These are phyloP conservation scores for Halisarca cf. caerulea DNA, from an alignment of 37 sponge, comb jelly and placozoan genomes.

Conservation along the genomic window DNA sequence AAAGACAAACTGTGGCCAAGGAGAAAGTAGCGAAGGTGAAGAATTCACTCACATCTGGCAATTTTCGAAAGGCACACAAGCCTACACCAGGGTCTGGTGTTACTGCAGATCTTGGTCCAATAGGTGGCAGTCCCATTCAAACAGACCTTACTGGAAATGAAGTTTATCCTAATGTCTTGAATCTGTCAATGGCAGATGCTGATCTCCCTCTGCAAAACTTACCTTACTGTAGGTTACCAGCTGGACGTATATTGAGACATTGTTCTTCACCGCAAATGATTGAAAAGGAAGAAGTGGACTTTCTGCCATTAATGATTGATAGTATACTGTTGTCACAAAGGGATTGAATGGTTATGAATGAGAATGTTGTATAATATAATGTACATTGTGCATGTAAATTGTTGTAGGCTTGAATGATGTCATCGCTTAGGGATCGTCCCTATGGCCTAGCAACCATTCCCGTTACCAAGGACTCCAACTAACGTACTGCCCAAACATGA, in stretches of 20 bases:
- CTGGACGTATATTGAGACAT: background rate
- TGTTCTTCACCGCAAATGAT: background rate
- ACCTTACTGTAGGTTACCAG: background rate
- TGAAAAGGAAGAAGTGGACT: background rate
- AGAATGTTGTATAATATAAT: too few relatives aligned
- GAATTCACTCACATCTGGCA: background rate
- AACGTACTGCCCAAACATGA: conserved; percentile 44
- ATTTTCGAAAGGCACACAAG: background rate
- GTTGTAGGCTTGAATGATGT: too few relatives aligned
- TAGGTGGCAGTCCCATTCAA: background rate
- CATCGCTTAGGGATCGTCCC: too few relatives aligned
- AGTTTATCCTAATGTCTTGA: background rate
- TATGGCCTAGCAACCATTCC: too few relatives aligned
- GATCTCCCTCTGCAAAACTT: background rate
- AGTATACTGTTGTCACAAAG: too few relatives aligned
- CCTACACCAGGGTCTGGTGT: background rate
- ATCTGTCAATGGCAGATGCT: background rate
- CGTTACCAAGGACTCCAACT: too few relatives aligned
- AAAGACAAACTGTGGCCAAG: background rate
- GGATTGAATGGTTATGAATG: too few relatives aligned
- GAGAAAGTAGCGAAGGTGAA: conserved; percentile 3
- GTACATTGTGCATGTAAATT: too few relatives aligned
- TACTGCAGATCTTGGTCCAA: background rate
- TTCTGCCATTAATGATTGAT: too few relatives aligned
- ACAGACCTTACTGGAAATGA: too few relatives aligned